Evolutionary conservation across 2,797 vertebrate species (phyloP).

Genomic region (Paguma larvata): DNA sequence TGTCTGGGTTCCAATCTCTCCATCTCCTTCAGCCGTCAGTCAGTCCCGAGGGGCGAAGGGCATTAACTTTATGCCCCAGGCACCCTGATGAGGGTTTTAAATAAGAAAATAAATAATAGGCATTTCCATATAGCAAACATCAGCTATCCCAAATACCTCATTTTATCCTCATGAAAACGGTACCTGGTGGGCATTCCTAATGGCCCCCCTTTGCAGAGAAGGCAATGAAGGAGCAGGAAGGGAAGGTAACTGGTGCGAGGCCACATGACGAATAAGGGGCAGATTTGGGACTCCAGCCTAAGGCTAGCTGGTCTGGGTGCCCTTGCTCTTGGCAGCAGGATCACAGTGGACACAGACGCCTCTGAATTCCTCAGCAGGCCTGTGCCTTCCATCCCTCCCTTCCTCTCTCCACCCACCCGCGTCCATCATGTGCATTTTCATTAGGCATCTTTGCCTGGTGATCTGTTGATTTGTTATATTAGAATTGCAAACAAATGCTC

Average conservation of each 20-base stretch:
- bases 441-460: constrained; percentile 83
- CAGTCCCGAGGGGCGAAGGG: background rate
- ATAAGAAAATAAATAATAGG: background rate
- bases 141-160: background rate
- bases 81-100: background rate
- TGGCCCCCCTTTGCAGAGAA: background rate
- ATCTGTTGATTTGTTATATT: constrained; percentile 88
- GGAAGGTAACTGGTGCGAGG: background rate
- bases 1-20: background rate
- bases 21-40: background rate
- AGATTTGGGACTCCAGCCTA: background rate
- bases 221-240: background rate
- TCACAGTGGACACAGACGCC: rapidly evolving
- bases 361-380: constrained; percentile 8
- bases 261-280: rapidly evolving
- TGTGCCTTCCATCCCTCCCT: background rate
- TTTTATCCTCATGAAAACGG: background rate
- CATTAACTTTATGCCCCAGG: background rate
- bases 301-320: background rate
- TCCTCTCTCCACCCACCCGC: background rate
- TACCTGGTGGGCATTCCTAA: too few relatives aligned
- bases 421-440: constrained; percentile 84
- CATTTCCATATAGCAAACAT: background rate
- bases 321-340: background rate
- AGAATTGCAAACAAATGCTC: constrained; percentile 90